Conservation (phyloP, 35 echinoderm and acorn worm species). For the Apostichopus parvimensis region DNA sequence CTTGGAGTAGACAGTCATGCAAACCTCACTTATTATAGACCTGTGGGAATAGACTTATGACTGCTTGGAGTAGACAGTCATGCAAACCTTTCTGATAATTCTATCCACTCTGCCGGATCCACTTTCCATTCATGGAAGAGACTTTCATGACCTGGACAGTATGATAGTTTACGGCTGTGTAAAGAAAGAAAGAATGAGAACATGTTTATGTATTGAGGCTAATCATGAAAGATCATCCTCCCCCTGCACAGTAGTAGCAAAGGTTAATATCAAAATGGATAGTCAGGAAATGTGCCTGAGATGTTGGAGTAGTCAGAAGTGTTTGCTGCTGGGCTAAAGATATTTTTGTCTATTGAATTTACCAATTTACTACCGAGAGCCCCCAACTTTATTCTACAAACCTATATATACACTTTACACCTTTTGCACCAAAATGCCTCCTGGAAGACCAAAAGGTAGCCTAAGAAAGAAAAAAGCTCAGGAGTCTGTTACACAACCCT, state of each 20-base stretch:
- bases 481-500: neutral
- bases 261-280: too few relatives aligned
- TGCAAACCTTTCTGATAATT: slow-evolving; percentile 1
- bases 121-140: neutral
- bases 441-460: slow-evolving; percentile 13
- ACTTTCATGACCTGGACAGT: neutral
- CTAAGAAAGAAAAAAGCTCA: neutral
- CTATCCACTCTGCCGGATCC: neutral
- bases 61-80: neutral
- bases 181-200: neutral
- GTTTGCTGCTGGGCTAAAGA: slow-evolving; percentile 11
- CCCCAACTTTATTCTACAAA: neutral
- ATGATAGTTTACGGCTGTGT: neutral
- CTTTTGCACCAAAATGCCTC: neutral
- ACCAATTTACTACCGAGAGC: neutral
- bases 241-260: too few relatives aligned
- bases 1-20: too few relatives aligned
- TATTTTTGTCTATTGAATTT: neutral
- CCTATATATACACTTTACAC: neutral
- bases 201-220: too few relatives aligned
- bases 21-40: neutral
- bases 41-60: too few relatives aligned
- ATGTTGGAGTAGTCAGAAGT: neutral
- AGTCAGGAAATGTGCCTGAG: neutral
- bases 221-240: too few relatives aligned